Conservation (phyloP, 2,888 invertebrate species). For the Zygothrica quintamaculata region DNA sequence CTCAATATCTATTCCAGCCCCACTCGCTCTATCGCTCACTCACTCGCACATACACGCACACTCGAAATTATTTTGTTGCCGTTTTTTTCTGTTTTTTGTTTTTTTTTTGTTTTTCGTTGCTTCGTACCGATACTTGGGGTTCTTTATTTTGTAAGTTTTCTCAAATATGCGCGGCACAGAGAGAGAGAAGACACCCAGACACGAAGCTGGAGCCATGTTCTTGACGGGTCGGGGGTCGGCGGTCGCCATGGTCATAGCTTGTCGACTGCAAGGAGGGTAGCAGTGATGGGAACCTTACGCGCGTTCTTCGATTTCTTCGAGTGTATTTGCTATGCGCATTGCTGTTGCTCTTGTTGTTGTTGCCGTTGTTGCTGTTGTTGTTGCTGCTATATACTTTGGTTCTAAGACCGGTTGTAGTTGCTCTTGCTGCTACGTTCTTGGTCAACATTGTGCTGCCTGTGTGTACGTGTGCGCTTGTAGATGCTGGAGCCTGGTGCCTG, state of each 20-base stretch:
- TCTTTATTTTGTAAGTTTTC: constrained; percentile 44
- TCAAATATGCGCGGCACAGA: constrained; percentile 70
- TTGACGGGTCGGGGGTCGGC: constrained; percentile 54
- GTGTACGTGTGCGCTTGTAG: constrained; percentile 19
- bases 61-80: constrained; percentile 75
- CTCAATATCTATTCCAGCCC: constrained; percentile 33
- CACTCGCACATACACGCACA: constrained; percentile 51
- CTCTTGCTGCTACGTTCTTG: constrained; percentile 58
- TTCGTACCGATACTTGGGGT: constrained; percentile 25
- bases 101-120: constrained; percentile 30
- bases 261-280: constrained; percentile 37
- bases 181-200: constrained; percentile 39
- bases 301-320: constrained; percentile 65
- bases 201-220: constrained; percentile 57
- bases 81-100: constrained; percentile 52
- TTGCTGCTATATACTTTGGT: constrained; percentile 41
- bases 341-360: constrained; percentile 23
- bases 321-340: constrained; percentile 62
- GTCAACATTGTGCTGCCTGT: constrained; percentile 55
- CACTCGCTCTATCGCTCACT: constrained; percentile 24
- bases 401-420: constrained; percentile 66
- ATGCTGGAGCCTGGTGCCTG: constrained; percentile 55
- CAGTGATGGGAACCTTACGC: constrained; percentile 44
- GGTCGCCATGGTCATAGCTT: constrained; percentile 67
- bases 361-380: constrained; percentile 58